These are phyloP conservation scores for Tachina grossa DNA, from an alignment of 2,888 invertebrate genomes.

Conservation along the genomic window DNA sequence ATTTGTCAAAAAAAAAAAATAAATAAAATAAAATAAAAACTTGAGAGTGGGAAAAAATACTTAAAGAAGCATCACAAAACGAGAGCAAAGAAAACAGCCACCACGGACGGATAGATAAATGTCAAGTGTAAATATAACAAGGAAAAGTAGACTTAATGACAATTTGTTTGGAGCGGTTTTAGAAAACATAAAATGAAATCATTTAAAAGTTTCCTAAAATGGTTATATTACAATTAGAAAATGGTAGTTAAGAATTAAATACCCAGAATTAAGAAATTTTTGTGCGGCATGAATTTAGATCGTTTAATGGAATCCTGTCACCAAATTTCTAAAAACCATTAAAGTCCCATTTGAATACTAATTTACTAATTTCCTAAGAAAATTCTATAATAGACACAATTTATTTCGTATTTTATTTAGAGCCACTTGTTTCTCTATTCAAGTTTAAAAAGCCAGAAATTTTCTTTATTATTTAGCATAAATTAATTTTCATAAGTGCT, in stretches of 20 bases:
- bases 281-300: not conserved
- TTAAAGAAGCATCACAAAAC: not conserved
- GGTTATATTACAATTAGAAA: too few species aligned
- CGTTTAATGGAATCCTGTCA: too few species aligned
- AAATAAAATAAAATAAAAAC: too few species aligned
- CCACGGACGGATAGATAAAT: slow-evolving; percentile 77
- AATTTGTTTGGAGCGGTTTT: slow-evolving; percentile 72
- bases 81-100: slow-evolving; percentile 11
- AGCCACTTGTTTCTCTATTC: not conserved
- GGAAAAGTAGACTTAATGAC: slow-evolving; percentile 75
- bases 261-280: not conserved
- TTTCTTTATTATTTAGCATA: slow-evolving; percentile 65
- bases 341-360: not conserved
- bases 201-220: too few species aligned
- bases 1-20: slow-evolving; percentile 36
- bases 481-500: slow-evolving; percentile 68
- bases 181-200: not conserved
- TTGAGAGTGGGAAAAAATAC: slow-evolving; percentile 26
- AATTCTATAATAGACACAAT: not conserved
- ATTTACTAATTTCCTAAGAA: not conserved
- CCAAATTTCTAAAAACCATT: not conserved
- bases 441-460: slow-evolving; percentile 6
- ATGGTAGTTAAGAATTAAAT: too few species aligned
- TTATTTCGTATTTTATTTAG: not conserved
- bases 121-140: slow-evolving; percentile 73